Percentiles rank a stretch among this genome's conserved stretches.
phyloP scores from a whole-genome alignment of 2,888 invertebrate species.

The Pristionchus fissidentatus region DNA sequence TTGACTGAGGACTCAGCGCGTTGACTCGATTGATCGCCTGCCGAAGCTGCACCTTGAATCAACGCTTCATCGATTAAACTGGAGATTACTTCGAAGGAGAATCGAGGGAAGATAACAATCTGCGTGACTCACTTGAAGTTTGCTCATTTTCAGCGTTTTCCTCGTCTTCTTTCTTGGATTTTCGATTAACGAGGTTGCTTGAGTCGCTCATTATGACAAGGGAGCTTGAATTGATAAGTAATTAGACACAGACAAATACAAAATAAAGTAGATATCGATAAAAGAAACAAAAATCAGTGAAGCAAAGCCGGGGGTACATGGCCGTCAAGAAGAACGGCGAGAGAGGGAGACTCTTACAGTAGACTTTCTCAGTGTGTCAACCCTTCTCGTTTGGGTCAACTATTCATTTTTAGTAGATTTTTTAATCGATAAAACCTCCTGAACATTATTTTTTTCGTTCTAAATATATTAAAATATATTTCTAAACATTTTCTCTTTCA shows the following conservation, averaged over 20 bases:
- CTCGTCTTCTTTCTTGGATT: not conserved
- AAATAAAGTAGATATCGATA: not conserved
- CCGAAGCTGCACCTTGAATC: not conserved
- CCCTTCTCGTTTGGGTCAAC: no score
- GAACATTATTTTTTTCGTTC: no score
- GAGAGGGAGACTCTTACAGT: no score
- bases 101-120: not conserved
- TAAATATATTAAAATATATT: no score
- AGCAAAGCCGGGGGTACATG: not conserved
- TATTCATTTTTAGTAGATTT: no score
- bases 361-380: no score
- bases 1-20: not conserved
- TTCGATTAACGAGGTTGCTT: not conserved
- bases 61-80: no score
- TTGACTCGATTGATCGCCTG: not conserved
- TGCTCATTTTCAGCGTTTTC: not conserved
- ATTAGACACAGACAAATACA: not conserved
- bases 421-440: no score
- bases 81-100: not conserved
- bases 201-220: conserved; percentile 25
- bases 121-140: not conserved
- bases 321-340: no score
- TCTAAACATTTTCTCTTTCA: no score
- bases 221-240: not conserved
- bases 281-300: not conserved